phyloP scores from a whole-genome alignment of 2,888 invertebrate genomes.

The Caenorhabditis plicata region DNA sequence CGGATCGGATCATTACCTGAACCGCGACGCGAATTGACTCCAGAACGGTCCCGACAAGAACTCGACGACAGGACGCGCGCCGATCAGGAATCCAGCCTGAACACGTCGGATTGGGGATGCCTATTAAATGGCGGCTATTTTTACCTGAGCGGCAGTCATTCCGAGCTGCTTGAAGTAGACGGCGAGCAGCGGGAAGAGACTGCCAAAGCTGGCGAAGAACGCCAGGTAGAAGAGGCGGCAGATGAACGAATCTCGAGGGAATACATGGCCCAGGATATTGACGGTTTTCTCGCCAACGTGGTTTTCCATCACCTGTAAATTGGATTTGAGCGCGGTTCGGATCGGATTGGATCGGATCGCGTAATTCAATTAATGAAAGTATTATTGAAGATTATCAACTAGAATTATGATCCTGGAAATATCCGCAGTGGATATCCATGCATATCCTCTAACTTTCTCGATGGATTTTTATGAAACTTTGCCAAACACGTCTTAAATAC shows the following conservation, averaged over 20 bases:
- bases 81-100: conserved; percentile 72
- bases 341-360: no score
- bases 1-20: conserved; percentile 39
- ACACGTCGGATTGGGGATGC: neutral
- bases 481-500: no score
- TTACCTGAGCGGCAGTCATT: conserved; percentile 88
- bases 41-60: conserved; percentile 96
- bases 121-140: neutral
- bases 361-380: no score
- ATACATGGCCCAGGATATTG: conserved; percentile 51
- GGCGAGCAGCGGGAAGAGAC: conserved; percentile 94
- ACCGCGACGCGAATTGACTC: conserved; percentile 90
- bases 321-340: no score
- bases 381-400: no score
- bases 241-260: conserved; percentile 87
- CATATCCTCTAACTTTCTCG: no score
- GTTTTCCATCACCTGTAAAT: conserved; percentile 47
- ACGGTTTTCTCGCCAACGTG: conserved; percentile 53
- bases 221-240: conserved; percentile 98
- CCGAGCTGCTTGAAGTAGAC: conserved; percentile 88
- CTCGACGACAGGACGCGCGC: conserved; percentile 93
- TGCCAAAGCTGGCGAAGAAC: conserved; percentile 98
- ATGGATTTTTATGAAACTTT: no score
- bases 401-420: no score
- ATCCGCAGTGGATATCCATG: no score